Percentiles rank a stretch among this genome's conserved stretches.
These are phyloP conservation scores for Papilio polyxenes DNA, from an alignment of 1,140 invertebrate genomes.

Conservation along the genomic window DNA sequence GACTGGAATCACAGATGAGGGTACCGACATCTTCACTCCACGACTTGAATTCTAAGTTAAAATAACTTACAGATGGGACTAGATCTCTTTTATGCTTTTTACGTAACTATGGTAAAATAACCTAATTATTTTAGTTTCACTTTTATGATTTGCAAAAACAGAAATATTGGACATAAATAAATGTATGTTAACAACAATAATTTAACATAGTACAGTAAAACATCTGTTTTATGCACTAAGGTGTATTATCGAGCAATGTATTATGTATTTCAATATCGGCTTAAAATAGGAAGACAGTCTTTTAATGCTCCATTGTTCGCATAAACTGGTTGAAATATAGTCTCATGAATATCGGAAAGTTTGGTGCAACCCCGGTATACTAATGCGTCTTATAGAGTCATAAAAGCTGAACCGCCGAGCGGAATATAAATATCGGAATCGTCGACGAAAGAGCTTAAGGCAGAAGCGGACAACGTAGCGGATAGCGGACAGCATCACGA, in stretches of 20 bases:
- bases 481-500: slow-evolving; percentile 55
- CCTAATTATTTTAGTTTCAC: neutral
- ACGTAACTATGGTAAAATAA: neutral
- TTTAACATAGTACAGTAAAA: no score
- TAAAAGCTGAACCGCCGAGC: slow-evolving; percentile 39
- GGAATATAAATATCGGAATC: slow-evolving; percentile 66
- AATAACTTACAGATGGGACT: neutral
- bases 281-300: neutral
- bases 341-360: neutral
- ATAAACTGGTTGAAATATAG: neutral
- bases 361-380: neutral
- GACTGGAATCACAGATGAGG: neutral
- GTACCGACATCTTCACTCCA: neutral
- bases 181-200: no score
- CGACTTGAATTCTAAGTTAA: neutral
- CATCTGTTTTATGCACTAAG: neutral
- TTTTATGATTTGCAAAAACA: neutral
- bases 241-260: no score
- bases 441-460: slow-evolving; percentile 66
- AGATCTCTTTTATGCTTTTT: neutral
- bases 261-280: no score
- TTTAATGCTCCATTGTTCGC: neutral
- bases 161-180: no score
- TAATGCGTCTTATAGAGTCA: slow-evolving; percentile 18
- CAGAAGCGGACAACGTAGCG: slow-evolving; percentile 53